Evolutionary conservation across 2,797 vertebrate genomes (phyloP).

Genomic region (Hypotaenidia okinawae): DNA sequence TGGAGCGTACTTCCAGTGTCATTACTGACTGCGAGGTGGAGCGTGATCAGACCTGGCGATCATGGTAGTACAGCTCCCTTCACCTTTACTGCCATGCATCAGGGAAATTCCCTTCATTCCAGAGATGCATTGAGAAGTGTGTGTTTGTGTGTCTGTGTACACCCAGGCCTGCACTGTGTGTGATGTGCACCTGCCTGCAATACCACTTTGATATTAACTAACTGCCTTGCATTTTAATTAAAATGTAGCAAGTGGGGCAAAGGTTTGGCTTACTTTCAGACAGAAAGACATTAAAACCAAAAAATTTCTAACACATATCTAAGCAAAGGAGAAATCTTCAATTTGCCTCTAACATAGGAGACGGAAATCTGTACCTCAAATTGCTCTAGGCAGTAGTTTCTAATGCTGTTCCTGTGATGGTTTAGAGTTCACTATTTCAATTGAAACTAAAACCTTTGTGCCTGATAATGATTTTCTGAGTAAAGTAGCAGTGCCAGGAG

Average conservation of each 20-base stretch:
- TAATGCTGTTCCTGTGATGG: conserved; percentile 44
- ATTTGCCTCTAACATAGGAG: conserved; percentile 39
- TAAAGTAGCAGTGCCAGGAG: conserved; percentile 41
- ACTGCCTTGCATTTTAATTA: not conserved
- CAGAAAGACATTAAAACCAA: conserved; percentile 59
- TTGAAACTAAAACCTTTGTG: conserved; percentile 72
- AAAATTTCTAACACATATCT: conserved; percentile 26
- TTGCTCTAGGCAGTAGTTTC: conserved; percentile 27
- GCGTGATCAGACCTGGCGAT: not conserved
- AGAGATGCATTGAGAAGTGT: not conserved
- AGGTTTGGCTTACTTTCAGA: conserved; percentile 38
- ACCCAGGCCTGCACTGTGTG: not conserved
- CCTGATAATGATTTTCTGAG: conserved; percentile 61
- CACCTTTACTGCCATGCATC: not conserved
- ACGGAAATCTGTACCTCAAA: conserved; percentile 25
- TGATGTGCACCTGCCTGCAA: not conserved
- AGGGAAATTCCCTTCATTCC: not conserved
- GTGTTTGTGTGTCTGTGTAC: not conserved
- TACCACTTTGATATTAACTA: not conserved
- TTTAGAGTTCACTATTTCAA: conserved; percentile 37
- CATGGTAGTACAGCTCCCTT: not conserved
- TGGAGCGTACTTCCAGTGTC: not conserved
- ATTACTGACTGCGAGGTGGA: not conserved
- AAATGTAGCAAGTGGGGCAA: not conserved
- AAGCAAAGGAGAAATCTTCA: conserved; percentile 39